Evolutionary conservation across 53 echinoderm and acorn worm genomes (phyloP).

Genomic region (Actinopyga echinites): DNA sequence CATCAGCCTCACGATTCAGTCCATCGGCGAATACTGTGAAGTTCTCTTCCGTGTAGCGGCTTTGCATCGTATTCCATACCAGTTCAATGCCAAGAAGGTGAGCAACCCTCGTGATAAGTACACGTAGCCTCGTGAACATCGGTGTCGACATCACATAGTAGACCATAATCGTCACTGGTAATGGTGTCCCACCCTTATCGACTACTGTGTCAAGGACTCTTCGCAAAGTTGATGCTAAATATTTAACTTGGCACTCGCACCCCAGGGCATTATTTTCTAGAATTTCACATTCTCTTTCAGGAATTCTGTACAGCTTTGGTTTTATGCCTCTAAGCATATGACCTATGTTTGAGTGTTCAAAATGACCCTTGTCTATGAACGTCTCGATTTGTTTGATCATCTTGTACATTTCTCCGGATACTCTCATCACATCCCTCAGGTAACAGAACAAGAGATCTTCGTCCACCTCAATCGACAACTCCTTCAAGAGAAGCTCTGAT

Average conservation of each 20-base stretch:
- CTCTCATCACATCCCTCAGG: conserved; percentile 15
- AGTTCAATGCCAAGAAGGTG: neutral
- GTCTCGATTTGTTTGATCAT: conserved; percentile 5
- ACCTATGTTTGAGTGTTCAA: neutral
- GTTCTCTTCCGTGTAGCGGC: neutral
- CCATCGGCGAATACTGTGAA: neutral
- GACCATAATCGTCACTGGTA: neutral
- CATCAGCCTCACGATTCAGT: neutral
- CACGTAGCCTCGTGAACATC: neutral
- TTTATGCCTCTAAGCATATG: neutral
- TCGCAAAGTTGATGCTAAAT: neutral
- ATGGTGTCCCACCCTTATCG: neutral
- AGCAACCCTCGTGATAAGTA: neutral
- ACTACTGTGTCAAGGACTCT: neutral
- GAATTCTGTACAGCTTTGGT: conserved; percentile 8
- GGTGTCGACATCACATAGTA: conserved; percentile 28
- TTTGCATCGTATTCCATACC: conserved; percentile 21
- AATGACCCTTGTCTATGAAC: conserved; percentile 17
- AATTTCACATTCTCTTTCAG: neutral
- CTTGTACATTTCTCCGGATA: neutral
- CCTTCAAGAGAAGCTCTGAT: neutral
- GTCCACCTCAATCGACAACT: neutral
- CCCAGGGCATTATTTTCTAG: neutral
- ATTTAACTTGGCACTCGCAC: neutral
- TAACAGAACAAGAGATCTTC: neutral